Conservation (phyloP, 2,797 vertebrate species). For the Cyprinella venusta region DNA sequence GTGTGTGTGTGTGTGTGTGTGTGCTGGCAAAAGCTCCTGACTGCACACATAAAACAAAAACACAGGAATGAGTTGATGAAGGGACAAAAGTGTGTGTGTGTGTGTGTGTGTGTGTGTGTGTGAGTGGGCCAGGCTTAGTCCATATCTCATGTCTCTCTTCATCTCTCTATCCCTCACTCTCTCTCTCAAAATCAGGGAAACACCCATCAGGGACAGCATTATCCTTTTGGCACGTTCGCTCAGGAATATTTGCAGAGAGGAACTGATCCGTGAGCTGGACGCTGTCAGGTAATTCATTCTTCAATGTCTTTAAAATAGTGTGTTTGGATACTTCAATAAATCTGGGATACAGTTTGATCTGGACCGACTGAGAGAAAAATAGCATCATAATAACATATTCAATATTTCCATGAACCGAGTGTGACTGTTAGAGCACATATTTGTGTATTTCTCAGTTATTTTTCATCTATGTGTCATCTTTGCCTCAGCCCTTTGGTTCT, state of each 20-base stretch:
- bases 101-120: not conserved
- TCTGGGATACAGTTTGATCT: not conserved
- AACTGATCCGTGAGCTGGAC: not conserved
- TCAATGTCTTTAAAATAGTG: not conserved
- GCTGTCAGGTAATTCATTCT: constrained; percentile 8
- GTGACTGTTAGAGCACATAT: not conserved
- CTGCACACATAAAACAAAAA: not conserved
- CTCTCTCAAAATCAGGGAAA: constrained; percentile 19
- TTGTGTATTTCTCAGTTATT: not conserved
- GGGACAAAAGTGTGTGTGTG: no score
- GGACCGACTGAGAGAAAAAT: not conserved
- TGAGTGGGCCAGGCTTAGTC: not conserved
- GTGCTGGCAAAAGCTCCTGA: not conserved
- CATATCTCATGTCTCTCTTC: not conserved
- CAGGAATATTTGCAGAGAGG: not conserved
- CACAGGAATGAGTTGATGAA: not conserved
- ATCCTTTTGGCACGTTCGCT: not conserved
- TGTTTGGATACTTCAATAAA: not conserved
- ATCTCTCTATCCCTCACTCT: not conserved
- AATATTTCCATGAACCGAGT: not conserved
- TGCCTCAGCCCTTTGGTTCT: not conserved
- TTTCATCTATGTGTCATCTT: not conserved
- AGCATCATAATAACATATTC: not conserved
- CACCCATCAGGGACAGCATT: constrained; percentile 18
- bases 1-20: no score